Percentiles rank a stretch among this genome's conserved stretches.
These are phyloP conservation scores for Celastrina argiolus DNA, from an alignment of 2,888 invertebrate genomes.

Conservation along the genomic window DNA sequence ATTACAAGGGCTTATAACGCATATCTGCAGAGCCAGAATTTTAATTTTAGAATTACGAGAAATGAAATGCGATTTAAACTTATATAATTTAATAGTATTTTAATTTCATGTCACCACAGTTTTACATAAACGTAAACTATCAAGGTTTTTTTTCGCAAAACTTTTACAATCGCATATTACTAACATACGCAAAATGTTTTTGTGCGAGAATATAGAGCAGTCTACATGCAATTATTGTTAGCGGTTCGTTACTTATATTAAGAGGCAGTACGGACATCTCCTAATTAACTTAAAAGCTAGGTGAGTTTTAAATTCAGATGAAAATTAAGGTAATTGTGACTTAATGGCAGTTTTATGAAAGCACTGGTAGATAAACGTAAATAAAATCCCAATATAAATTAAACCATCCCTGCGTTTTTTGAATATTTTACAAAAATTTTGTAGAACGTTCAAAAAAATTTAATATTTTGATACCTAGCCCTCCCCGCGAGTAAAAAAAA, in stretches of 20 bases:
- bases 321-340: background rate
- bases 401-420: background rate
- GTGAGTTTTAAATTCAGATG: background rate
- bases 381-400: background rate
- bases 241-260: conserved; percentile 1
- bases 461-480: background rate
- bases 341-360: conserved; percentile 1
- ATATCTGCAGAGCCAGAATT: too few relatives aligned
- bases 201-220: background rate
- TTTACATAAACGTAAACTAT: too few relatives aligned
- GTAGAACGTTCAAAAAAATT: conserved; percentile 11
- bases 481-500: background rate
- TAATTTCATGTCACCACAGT: too few relatives aligned
- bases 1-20: too few relatives aligned
- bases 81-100: too few relatives aligned
- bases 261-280: background rate
- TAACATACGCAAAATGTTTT: background rate
- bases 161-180: too few relatives aligned
- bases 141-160: too few relatives aligned
- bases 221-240: background rate
- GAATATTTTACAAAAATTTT: conserved; percentile 7
- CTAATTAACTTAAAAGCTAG: background rate
- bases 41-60: too few relatives aligned
- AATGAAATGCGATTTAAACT: too few relatives aligned
- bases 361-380: background rate